A percentile compares a stretch with the other conserved stretches of the same genome.
Evolutionary conservation across 2,888 invertebrate genomes (phyloP).

Genomic region (Caenorhabditis auriculariae): DNA sequence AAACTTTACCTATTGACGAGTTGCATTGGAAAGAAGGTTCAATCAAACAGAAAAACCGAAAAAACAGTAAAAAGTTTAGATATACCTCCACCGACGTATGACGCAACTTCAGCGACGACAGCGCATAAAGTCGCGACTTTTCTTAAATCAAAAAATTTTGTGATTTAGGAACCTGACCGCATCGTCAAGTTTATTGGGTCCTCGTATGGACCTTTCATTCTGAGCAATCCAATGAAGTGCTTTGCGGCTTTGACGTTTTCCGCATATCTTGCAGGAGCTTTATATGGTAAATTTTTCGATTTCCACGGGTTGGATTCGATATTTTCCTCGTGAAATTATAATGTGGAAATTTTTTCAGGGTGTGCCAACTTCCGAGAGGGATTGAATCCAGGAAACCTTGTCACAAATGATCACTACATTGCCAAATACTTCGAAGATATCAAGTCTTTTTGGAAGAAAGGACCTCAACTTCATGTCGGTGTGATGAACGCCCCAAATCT

Average conservation of each 20-base stretch:
- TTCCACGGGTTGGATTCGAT: neutral
- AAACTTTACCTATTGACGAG: conserved; percentile 17
- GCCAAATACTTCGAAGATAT: conserved; percentile 57
- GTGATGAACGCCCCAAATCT: conserved; percentile 58
- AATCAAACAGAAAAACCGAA: neutral
- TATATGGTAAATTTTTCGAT: conserved; percentile 23
- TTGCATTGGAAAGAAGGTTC: conserved; percentile 7
- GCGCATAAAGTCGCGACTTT: neutral
- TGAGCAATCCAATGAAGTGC: conserved; percentile 35
- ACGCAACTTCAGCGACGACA: neutral
- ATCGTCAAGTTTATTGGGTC: conserved; percentile 48
- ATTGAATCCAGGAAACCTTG: conserved; percentile 59
- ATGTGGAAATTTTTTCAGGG: conserved; percentile 23
- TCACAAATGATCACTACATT: conserved; percentile 60
- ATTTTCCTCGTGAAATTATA: too few relatives aligned
- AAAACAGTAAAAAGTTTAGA: neutral
- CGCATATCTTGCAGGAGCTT: conserved; percentile 39
- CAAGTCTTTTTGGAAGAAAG: conserved; percentile 56
- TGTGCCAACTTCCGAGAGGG: conserved; percentile 70
- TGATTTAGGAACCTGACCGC: conserved; percentile 16
- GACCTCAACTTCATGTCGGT: conserved; percentile 58
- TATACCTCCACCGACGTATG: conserved; percentile 3
- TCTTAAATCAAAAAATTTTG: neutral
- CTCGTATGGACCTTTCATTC: conserved; percentile 55
- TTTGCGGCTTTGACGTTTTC: conserved; percentile 39